These are phyloP conservation scores for Yasuhikotakia modesta DNA, from an alignment of 2,797 vertebrate species.

Conservation along the genomic window DNA sequence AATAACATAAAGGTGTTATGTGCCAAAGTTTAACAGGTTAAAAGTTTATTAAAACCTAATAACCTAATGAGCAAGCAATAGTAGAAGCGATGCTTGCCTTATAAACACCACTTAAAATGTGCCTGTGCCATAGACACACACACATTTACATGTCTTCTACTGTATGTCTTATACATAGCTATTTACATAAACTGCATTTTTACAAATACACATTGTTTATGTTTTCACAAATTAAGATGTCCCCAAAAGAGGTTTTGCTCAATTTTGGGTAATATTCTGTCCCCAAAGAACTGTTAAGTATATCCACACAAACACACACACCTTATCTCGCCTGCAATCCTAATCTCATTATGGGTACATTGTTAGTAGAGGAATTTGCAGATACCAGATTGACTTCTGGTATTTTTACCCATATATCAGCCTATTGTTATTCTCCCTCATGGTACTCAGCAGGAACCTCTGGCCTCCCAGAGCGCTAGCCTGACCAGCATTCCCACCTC, in stretches of 20 bases:
- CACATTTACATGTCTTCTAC: too few relatives aligned
- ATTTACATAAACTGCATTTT: too few relatives aligned
- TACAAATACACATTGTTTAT: too few relatives aligned
- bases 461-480: conserved; percentile 58
- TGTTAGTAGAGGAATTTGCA: conserved; percentile 53
- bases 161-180: too few relatives aligned
- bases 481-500: conserved; percentile 69
- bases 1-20: too few relatives aligned
- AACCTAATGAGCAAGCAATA: neutral
- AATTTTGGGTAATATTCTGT: too few relatives aligned
- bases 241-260: too few relatives aligned
- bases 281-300: neutral
- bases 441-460: conserved; percentile 50
- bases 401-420: conserved; percentile 57
- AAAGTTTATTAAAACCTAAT: neutral
- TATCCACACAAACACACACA: conserved; percentile 21
- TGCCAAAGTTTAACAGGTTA: too few relatives aligned
- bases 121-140: neutral
- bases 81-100: neutral
- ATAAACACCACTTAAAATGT: conserved; percentile 1
- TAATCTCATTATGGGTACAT: conserved; percentile 57
- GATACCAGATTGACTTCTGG: conserved; percentile 45
- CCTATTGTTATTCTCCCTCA: conserved; percentile 55
- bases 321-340: conserved; percentile 35
- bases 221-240: too few relatives aligned